Evolutionary conservation across 2,888 invertebrate genomes (phyloP), one percentile per base, ranked within the genome.

Genomic region (Parascotia fuliginaria): DNA sequence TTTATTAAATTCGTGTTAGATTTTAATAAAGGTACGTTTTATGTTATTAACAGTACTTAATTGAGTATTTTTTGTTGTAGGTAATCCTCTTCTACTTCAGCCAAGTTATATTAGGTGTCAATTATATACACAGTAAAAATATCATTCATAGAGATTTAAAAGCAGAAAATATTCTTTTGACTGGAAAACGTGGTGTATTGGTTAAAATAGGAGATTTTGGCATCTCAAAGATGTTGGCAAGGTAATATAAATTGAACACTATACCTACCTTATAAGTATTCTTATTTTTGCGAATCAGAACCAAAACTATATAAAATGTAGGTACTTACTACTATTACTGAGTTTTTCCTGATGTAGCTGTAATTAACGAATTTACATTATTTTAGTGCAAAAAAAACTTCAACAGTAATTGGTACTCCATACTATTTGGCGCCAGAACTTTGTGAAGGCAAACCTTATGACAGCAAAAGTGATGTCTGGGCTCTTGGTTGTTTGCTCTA

Each of bases 201-300:
- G 93, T 96, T 0, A 97, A 97, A 87, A 95, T 97, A 61, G 96
- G 96, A 0, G 97, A 97, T 77, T 97, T 97, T 83, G 97, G 97
- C 14, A 95, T 97, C 61, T 96, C 97, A 0, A 96, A 96, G 90
- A 93, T 95, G 73, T 83, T 96, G 43, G 84, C 89, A 38, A 95
- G 94, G 94, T 94, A 79, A 64, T 2, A 29, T 29, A 29, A n/a
- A 29, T 29, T 19, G n/a, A n/a, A n/a, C n/a, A n/a, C n/a, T n/a
- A n/a, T n/a, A n/a, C n/a, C n/a, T n/a, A n/a, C n/a, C n/a, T n/a
- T n/a, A n/a, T n/a, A n/a, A n/a, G n/a, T n/a, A n/a, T n/a, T n/a
- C n/a, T n/a, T n/a, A n/a, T n/a, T n/a, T n/a, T n/a, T n/a, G n/a
- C n/a, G n/a, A n/a, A n/a, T n/a, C n/a, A n/a, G n/a, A n/a, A n/a